A percentile compares a stretch with the other conserved stretches of the same genome.
These are phyloP conservation scores for Macrochelys suwanniensis DNA, from an alignment of 2,797 vertebrate genomes.

Conservation along the genomic window DNA sequence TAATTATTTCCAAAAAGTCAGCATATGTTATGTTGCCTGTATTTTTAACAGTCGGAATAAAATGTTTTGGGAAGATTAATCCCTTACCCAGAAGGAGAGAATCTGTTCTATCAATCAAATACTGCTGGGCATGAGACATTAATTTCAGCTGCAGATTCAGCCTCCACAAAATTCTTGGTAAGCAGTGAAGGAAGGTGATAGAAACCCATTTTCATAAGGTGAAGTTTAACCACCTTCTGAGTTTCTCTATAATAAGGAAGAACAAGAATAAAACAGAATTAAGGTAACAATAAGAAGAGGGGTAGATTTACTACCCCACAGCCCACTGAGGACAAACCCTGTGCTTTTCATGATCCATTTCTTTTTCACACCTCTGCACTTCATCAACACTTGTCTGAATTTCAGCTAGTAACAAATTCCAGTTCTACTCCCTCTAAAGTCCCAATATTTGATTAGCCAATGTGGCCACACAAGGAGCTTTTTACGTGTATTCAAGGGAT, in stretches of 20 bases:
- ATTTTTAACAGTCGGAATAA: neutral
- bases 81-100: neutral
- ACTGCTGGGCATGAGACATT: neutral
- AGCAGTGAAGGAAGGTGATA: neutral
- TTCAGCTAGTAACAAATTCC: neutral
- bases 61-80: neutral
- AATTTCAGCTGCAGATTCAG: neutral
- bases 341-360: neutral
- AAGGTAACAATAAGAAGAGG: neutral
- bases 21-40: neutral
- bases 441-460: neutral
- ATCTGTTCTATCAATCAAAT: neutral
- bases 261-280: neutral
- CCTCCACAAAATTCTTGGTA: neutral
- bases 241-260: neutral
- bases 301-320: too few species aligned
- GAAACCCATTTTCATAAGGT: neutral
- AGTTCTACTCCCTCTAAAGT: neutral
- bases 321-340: neutral
- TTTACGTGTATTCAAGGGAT: neutral
- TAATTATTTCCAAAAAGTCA: neutral
- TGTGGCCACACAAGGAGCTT: neutral
- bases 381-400: neutral
- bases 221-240: neutral
- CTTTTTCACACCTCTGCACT: neutral